Conservation (phyloP, 2,888 invertebrate genomes). For the Tuta absoluta region DNA sequence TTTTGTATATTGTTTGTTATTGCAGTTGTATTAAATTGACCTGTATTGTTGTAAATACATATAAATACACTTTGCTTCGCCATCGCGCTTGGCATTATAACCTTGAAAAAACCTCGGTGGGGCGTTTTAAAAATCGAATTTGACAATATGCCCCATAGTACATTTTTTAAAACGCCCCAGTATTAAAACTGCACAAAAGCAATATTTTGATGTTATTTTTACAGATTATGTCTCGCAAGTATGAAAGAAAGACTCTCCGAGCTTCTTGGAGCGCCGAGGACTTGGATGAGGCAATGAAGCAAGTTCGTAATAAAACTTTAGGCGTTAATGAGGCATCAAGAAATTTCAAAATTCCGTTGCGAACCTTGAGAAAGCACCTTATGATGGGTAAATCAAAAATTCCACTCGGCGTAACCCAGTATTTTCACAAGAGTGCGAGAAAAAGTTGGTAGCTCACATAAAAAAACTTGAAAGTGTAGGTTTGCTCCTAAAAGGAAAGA, state of each 20-base stretch:
- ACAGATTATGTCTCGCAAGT: constrained; percentile 11
- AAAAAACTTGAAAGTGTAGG: constrained; percentile 24
- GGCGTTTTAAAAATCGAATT: not conserved
- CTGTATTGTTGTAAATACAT: constrained; percentile 3
- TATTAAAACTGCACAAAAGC: constrained; percentile 1
- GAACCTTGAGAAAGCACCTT: constrained; percentile 26
- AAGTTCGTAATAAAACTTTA: constrained; percentile 9
- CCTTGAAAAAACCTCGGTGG: not conserved
- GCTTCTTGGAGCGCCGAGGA: constrained; percentile 9
- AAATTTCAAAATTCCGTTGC: constrained; percentile 27
- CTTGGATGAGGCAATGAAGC: not conserved
- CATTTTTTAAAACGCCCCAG: not conserved
- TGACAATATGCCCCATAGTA: not conserved
- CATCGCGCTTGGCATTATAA: not conserved
- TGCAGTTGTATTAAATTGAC: not conserved
- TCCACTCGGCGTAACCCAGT: not conserved
- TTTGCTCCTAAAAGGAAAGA: constrained; percentile 19
- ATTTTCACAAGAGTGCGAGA: not conserved
- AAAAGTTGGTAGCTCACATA: constrained; percentile 22
- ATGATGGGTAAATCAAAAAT: not conserved
- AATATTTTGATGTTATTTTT: constrained; percentile 4
- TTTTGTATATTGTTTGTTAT: constrained; percentile 5
- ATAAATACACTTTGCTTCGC: constrained; percentile 1
- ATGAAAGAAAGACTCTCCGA: constrained; percentile 9
- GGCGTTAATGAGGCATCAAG: constrained; percentile 28